Evolutionary conservation across 1,140 invertebrate genomes (phyloP).

Genomic region (Oscheius sp.): DNA sequence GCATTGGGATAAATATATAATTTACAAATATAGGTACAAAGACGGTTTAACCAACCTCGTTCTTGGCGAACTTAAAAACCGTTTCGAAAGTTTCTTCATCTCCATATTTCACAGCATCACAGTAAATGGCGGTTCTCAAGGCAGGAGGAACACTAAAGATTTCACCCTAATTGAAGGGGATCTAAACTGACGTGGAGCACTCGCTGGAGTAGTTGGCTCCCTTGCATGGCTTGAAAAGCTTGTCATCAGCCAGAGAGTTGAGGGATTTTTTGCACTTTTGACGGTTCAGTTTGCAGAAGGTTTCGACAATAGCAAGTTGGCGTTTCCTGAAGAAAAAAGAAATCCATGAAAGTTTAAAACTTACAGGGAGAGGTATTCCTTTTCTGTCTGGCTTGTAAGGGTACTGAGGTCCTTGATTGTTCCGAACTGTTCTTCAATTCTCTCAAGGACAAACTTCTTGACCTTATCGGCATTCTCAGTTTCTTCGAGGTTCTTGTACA

Average conservation of each 20-base stretch:
- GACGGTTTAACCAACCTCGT: too few relatives aligned
- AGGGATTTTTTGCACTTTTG: not conserved
- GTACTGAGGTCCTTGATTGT: not conserved
- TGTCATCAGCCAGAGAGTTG: not conserved
- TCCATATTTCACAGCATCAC: conserved; percentile 2
- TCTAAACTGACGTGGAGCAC: not conserved
- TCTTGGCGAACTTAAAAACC: not conserved
- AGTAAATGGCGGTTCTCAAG: not conserved
- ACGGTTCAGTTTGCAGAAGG: not conserved
- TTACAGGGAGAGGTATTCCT: not conserved
- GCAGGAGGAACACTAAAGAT: not conserved
- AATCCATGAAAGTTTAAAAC: too few relatives aligned
- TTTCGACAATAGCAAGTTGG: not conserved
- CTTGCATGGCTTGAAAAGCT: not conserved
- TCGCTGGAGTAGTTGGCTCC: not conserved
- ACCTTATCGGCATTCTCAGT: not conserved
- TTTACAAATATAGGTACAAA: too few relatives aligned
- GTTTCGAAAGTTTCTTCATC: conserved; percentile 1
- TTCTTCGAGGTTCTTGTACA: not conserved
- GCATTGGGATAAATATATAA: too few relatives aligned
- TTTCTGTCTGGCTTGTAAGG: not conserved
- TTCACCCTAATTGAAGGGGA: not conserved
- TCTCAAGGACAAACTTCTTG: not conserved
- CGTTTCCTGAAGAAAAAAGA: not conserved
- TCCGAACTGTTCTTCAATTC: not conserved